Base-by-base conservation (phyloP, 37 sponge, comb jelly and placozoan species). In the Oopsacas minuta region DNA sequence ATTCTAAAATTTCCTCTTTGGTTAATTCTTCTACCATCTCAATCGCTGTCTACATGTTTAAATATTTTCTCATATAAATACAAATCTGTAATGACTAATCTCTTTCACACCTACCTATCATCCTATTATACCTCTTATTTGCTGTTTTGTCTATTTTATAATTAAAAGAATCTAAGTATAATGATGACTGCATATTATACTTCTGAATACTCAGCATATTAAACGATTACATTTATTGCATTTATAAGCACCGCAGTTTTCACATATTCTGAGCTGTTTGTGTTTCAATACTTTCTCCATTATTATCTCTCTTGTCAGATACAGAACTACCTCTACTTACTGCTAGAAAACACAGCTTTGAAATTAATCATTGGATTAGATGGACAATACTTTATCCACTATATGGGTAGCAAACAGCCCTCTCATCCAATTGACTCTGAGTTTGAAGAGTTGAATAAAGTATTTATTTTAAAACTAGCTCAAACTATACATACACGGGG, bases 1-100 rank as follows among this genome's bases (percentile, higher is more conserved):
- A 99, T 90, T 99, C 99, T 86, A 92, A 92, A 42, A 96, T 94
- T 52, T 96, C 95, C 39, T 96, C 97, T 52, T 96, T 92, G 15
- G 90, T 92, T 82, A 96, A 83, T 85, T 90, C 89, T 36, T 96
- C 51, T 46, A 17, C 17, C 51, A 46, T 46, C 17, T 46, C 1
- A 61, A 25, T 61, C 22, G 5, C 49, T 42, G 49, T 42, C 49
- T n/a, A n/a, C n/a, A 42, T 42, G 12, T 42, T 42, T 42, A 42
- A 42, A 42, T 42, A 15, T 42, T 42, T 15, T 42, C 49, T 42
- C 49, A n/a, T n/a, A n/a, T n/a, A n/a, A n/a, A n/a, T n/a, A n/a
- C n/a, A n/a, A n/a, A n/a, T n/a, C n/a, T n/a, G n/a, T n/a, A n/a
- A n/a, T n/a, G n/a, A n/a, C n/a, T n/a, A n/a, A n/a, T n/a, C n/a